Evolutionary conservation across 2,113 vertebrate genomes (phyloP).

Genomic region (Lipotes vexillifer): DNA sequence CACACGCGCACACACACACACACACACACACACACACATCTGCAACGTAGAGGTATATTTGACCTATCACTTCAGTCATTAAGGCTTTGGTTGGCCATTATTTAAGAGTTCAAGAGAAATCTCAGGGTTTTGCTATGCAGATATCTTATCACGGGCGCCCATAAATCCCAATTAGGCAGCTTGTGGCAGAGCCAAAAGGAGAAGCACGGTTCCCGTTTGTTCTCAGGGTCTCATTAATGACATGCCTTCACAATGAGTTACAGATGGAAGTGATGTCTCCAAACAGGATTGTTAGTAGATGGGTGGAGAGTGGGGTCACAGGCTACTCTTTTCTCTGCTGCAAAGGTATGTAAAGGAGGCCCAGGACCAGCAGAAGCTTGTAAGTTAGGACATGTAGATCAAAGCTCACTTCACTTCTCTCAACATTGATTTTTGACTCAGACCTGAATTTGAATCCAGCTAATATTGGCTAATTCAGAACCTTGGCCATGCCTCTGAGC

Average conservation of each 20-base stretch:
- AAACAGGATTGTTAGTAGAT: not conserved
- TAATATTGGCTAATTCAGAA: not conserved
- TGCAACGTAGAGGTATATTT: not conserved
- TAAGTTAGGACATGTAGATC: not conserved
- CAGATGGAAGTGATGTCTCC: not conserved
- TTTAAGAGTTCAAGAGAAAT: conserved; percentile 31
- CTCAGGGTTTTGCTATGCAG: conserved; percentile 22
- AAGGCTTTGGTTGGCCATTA: not conserved
- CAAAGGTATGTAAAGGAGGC: not conserved
- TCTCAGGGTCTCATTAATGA: conserved; percentile 49
- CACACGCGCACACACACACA: not conserved
- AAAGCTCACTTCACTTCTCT: not conserved
- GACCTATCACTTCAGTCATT: not conserved
- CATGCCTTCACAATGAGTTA: not conserved
- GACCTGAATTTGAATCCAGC: not conserved
- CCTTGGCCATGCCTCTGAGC: not conserved
- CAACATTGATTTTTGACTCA: not conserved
- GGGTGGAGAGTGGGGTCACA: not conserved
- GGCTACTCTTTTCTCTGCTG: not conserved
- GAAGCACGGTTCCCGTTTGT: conserved; percentile 10
- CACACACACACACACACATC: not conserved
- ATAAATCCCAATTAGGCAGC: conserved; percentile 67
- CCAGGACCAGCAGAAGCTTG: not conserved
- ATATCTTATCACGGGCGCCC: conserved; percentile 9
- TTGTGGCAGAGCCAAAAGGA: not conserved